Evolutionary conservation across 2,113 vertebrate genomes (phyloP), one percentile per base, ranked within the genome.

Genomic region (Sapayoa aenigma): DNA sequence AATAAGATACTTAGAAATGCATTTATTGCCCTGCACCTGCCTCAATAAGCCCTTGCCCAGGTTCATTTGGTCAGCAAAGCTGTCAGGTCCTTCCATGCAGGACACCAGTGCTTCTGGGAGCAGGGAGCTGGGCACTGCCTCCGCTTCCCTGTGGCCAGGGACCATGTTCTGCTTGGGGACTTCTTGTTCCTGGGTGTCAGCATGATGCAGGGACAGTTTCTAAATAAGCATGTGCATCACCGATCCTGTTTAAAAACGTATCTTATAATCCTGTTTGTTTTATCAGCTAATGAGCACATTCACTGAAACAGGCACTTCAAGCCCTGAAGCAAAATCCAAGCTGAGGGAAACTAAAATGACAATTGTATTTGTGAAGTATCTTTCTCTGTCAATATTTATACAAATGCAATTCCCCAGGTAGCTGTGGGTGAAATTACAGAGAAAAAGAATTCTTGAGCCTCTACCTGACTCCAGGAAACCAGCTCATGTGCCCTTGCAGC

Each of bases 341-440:
- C 31, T 2, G 65, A 25, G 18, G 60, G 59, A 44, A 96, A 84
- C 8, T 92, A 62, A 93, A 87, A 46, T 20, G 24, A 59, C 50
- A 78, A 93, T 60, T 60, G 23, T 80, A 90, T 86, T 69, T 75
- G 31, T 80, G 80, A 58, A 3, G 0, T 84, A 9, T 69, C 9
- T 58, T 93, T 95, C 76, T 74, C n/a, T 68, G 78, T 71, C 53
- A 88, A 42, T 91, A 66, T 96, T 93, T 90, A 49, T 52, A 30
- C 49, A 83, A 68, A 66, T 50, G 39, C 24, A 44, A n/a, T 62
- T 77, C 80, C 68, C 86, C 5, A n/a, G 42, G 58, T 66, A 94
- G 60, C 33, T 25, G 33, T 65, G 9, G 31, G 46, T 44, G 63
- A 87, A 66, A 68, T 63, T 42, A 84, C 31, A 68, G 52, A 82